Evolutionary conservation across 1,140 invertebrate genomes (phyloP).

Genomic region (Zaprionus lachaisei): DNA sequence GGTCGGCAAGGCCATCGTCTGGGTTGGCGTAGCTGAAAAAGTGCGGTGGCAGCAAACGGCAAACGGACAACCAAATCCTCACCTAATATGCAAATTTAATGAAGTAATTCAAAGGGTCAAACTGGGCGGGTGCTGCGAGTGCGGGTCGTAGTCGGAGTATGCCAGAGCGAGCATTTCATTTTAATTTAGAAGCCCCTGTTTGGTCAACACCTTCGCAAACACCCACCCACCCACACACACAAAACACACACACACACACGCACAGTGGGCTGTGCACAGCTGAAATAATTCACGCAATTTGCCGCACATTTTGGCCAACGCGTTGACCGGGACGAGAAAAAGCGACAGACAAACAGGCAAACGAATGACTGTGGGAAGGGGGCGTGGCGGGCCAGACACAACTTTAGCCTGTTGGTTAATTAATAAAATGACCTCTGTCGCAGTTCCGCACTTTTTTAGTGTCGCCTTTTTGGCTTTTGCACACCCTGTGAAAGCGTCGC

Average conservation of each 20-base stretch:
- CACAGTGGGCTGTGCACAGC: constrained; percentile 30
- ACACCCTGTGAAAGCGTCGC: not conserved
- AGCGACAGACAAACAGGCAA: not conserved
- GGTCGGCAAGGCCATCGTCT: not conserved
- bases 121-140: constrained; percentile 8
- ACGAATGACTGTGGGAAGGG: not conserved
- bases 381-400: constrained; percentile 18
- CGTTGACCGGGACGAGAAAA: not conserved
- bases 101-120: constrained; percentile 80
- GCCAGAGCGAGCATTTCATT: constrained; percentile 56
- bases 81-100: constrained; percentile 83
- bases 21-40: constrained; percentile 43
- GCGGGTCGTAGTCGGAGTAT: not conserved
- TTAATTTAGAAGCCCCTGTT: constrained; percentile 64
- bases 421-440: constrained; percentile 77
- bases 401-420: constrained; percentile 68
- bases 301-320: constrained; percentile 69
- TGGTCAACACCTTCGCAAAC: constrained; percentile 58
- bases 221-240: constrained; percentile 14
- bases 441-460: constrained; percentile 43
- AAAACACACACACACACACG: constrained; percentile 5
- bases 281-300: constrained; percentile 79
- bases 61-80: constrained; percentile 71
- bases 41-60: constrained; percentile 41
- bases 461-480: constrained; percentile 35